Conservation (phyloP, 92 coral and sea anemone species). For the Zoanthus solanderi region DNA sequence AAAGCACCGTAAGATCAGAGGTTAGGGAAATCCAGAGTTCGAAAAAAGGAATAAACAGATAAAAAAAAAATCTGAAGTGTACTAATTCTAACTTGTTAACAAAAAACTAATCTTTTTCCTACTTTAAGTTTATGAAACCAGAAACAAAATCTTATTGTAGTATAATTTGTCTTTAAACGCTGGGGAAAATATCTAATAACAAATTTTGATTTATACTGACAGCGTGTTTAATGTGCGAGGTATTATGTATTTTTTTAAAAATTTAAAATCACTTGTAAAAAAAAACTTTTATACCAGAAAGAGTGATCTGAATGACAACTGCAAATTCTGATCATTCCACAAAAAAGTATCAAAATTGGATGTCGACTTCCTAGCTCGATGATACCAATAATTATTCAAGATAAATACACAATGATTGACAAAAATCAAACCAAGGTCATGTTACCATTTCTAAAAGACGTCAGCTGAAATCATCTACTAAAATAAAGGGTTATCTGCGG, state of each 20-base stretch:
- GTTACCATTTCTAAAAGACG: conserved; percentile 20
- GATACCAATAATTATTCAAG: background rate
- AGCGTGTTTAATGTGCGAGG: background rate
- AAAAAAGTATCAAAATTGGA: background rate
- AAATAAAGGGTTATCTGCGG: conserved; percentile 38
- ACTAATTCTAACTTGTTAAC: background rate
- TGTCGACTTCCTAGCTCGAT: background rate
- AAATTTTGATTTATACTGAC: background rate
- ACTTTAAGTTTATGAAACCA: too few species aligned
- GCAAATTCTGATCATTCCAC: background rate
- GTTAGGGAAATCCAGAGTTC: background rate
- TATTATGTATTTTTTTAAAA: background rate
- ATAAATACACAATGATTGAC: conserved; percentile 22
- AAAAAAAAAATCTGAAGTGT: background rate
- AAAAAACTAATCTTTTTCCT: too few species aligned
- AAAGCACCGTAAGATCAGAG: too few species aligned
- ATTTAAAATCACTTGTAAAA: too few species aligned
- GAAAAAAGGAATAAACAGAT: background rate
- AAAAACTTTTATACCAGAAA: too few species aligned
- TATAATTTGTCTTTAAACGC: background rate
- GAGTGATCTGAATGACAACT: too few species aligned
- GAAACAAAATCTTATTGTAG: too few species aligned
- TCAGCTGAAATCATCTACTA: conserved; percentile 11
- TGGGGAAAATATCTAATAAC: background rate
- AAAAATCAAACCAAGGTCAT: conserved; percentile 37